Percentiles rank a stretch among this genome's conserved stretches.
Conservation (phyloP, 2,113 vertebrate genomes). For the Ondatra zibethicus region DNA sequence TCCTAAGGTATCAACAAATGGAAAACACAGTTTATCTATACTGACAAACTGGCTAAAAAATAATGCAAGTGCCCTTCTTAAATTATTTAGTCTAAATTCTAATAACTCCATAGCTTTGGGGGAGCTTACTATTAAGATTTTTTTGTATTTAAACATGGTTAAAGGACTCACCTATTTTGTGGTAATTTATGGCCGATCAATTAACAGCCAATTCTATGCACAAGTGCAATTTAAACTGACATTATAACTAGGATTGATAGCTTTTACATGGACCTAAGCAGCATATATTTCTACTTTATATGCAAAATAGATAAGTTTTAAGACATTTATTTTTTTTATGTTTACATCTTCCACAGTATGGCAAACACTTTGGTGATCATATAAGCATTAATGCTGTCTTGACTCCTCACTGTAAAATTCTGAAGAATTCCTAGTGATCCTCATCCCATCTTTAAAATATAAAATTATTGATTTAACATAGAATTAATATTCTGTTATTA, state of each 20-base stretch:
- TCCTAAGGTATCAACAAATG: background rate
- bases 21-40: background rate
- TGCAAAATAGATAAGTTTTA: background rate
- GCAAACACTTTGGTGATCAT: background rate
- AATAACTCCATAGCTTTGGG: background rate
- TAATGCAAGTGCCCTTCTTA: background rate
- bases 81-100: constrained; percentile 15
- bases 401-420: background rate
- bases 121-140: background rate
- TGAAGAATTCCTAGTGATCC: background rate
- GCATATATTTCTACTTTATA: background rate
- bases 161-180: background rate
- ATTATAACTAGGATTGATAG: background rate
- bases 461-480: background rate
- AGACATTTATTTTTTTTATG: background rate
- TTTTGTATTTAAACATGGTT: background rate
- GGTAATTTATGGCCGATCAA: background rate
- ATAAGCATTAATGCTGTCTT: background rate
- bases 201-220: background rate
- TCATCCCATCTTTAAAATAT: background rate
- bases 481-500: background rate
- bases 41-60: background rate
- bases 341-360: background rate
- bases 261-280: background rate
- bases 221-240: background rate